Base-by-base conservation (phyloP, 2,797 vertebrate species). In the Gobio occitaniae region DNA sequence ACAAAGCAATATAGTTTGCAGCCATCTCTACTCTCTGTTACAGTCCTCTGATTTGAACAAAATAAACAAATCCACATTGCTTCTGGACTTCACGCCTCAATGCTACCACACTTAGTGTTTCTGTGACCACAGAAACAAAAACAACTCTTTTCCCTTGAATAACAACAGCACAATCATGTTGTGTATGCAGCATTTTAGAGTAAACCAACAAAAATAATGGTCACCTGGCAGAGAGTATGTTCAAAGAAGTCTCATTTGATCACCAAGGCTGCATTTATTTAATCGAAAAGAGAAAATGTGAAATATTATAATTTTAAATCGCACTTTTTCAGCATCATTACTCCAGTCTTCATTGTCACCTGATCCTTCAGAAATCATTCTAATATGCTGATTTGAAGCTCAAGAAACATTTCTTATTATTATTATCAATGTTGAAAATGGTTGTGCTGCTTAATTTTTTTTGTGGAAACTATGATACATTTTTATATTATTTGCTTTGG, bases 21-120 rank as follows among this genome's bases (percentile, higher is more conserved):
- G 93, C 92, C 92, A 91, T 92, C 92, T 89, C 88, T 89, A 54
- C 88, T 86, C 69, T 86, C 76, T 87, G 65, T 69, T 90, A 78
- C 32, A 89, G 89, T 66, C 86, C 88, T 63, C 84, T 38, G 61
- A 84, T 72, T 56, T 56, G 86, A 88, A 85, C 54, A 88, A 83
- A 85, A 86, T 88, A 91, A 91, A 90, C 88, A 90, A 81, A 84
- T 86, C 79, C 88, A 88, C 86, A 86, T 87, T 85, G 87, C 69
- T 84, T 44, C 44, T 48, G 75, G 65, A 83, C 80, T 84, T 89
- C 85, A 86, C 81, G 79, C 61, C 59, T 74, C 76, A 86, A 56
- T 36, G 75, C 52, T n/a, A 86, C 76, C 86, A 71, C 71, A 50
- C 70, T 77, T 78, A 56, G 72, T 52, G 78, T 66, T 78, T 77